A percentile compares a stretch with the other conserved stretches of the same genome.
Evolutionary conservation across 2,113 vertebrate species (phyloP).

Genomic region (Vireo altiloquus): DNA sequence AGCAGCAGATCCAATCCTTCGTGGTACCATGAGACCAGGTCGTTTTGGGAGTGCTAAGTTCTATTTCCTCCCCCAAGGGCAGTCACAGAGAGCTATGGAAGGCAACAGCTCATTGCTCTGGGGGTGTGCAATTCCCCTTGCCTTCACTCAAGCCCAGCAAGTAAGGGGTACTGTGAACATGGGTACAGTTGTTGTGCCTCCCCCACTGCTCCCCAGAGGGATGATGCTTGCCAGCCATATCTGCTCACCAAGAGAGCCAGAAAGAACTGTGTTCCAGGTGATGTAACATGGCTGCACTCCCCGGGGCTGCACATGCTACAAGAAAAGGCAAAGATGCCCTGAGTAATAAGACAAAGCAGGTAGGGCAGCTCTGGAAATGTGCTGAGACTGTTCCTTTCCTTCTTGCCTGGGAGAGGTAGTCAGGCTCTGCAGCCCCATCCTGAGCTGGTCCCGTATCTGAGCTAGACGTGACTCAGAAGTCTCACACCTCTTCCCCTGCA

Average conservation of each 20-base stretch:
- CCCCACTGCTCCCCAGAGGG: not conserved
- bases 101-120: not conserved
- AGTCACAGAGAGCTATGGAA: not conserved
- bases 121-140: not conserved
- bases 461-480: not conserved
- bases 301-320: not conserved
- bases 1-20: not conserved
- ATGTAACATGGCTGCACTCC: not conserved
- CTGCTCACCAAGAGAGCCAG: not conserved
- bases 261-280: not conserved
- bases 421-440: not conserved
- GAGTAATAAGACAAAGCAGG: not conserved
- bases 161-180: not conserved
- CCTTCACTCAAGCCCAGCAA: not conserved
- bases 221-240: not conserved
- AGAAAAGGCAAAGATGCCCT: not conserved
- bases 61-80: not conserved
- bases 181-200: not conserved
- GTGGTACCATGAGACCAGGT: rapidly evolving
- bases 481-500: not conserved
- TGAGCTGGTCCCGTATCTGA: not conserved
- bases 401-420: not conserved
- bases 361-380: not conserved
- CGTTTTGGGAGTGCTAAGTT: not conserved
- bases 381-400: not conserved